A percentile compares a stretch with the other conserved stretches of the same genome.
phyloP scores from a whole-genome alignment of 2,113 vertebrate species.

The Thunnus thynnus region DNA sequence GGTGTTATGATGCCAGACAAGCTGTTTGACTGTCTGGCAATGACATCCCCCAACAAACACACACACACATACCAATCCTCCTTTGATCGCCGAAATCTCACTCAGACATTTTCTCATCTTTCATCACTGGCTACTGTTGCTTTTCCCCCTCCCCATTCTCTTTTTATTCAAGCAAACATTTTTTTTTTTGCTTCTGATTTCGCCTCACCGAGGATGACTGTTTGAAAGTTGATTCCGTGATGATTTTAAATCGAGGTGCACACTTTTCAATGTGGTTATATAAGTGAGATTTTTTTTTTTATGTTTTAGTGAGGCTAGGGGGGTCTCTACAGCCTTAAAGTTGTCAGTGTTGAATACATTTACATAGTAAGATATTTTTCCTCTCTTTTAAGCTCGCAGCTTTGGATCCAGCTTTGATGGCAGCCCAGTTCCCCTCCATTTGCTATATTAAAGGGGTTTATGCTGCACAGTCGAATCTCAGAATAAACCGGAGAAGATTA shows the following conservation, averaged over 20 bases:
- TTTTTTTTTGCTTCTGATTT: conserved; percentile 34
- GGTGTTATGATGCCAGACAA: conserved; percentile 38
- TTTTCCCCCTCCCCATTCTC: neutral
- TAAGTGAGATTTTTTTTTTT: conserved; percentile 36
- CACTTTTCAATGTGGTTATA: conserved; percentile 43
- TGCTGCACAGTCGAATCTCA: conserved; percentile 49
- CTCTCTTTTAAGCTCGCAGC: conserved; percentile 76
- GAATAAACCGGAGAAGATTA: conserved; percentile 65
- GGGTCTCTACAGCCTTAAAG: conserved; percentile 62
- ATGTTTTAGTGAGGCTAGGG: conserved; percentile 17
- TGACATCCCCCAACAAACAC: conserved; percentile 36
- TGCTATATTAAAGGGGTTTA: conserved; percentile 77
- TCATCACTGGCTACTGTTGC: conserved; percentile 24
- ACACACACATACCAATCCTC: conserved; percentile 40
- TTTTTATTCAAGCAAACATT: conserved; percentile 45
- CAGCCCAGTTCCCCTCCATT: conserved; percentile 74
- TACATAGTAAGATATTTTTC: conserved; percentile 75
- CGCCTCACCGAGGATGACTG: conserved; percentile 7
- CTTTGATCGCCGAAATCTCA: conserved; percentile 46
- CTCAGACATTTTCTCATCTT: conserved; percentile 39
- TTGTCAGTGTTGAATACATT: conserved; percentile 78
- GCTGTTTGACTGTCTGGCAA: conserved; percentile 49
- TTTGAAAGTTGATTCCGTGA: conserved; percentile 42
- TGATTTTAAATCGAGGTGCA: conserved; percentile 45
- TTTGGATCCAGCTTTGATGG: conserved; percentile 77